A percentile compares a stretch with the other conserved stretches of the same genome.
Evolutionary conservation across 2,888 invertebrate genomes (phyloP).

Genomic region (Alcis repandata): DNA sequence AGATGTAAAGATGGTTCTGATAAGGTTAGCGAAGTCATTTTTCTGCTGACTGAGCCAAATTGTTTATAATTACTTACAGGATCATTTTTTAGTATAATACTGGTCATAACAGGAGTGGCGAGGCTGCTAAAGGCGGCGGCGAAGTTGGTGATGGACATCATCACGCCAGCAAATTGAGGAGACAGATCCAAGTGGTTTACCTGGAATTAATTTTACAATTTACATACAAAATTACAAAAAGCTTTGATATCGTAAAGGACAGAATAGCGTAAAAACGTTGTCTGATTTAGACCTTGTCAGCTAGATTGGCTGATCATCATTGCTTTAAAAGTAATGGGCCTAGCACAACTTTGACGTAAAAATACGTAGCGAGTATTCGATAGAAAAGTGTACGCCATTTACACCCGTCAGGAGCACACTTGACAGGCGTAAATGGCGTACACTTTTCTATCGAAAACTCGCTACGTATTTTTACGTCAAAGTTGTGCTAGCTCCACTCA

Average conservation of each 20-base stretch:
- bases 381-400: too few relatives aligned
- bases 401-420: too few relatives aligned
- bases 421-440: too few relatives aligned
- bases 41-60: background rate
- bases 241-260: background rate
- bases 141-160: constrained; percentile 93
- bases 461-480: too few relatives aligned
- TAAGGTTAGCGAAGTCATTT: too few relatives aligned
- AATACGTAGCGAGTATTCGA: too few relatives aligned
- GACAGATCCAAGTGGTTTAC: constrained; percentile 93
- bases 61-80: constrained; percentile 60
- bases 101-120: constrained; percentile 90
- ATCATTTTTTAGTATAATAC: constrained; percentile 88
- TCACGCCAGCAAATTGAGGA: constrained; percentile 92
- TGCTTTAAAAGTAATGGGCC: too few relatives aligned
- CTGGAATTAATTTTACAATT: constrained; percentile 59
- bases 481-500: too few relatives aligned
- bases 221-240: background rate
- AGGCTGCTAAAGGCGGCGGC: constrained; percentile 90
- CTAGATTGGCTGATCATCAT: background rate
- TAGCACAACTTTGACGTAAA: too few relatives aligned
- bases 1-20: too few relatives aligned
- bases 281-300: too few relatives aligned
- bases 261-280: background rate
- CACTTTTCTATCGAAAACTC: too few relatives aligned